A percentile compares a stretch with the other conserved stretches of the same genome.
Conservation (phyloP, 2,113 vertebrate species). For the Scortum barcoo region DNA sequence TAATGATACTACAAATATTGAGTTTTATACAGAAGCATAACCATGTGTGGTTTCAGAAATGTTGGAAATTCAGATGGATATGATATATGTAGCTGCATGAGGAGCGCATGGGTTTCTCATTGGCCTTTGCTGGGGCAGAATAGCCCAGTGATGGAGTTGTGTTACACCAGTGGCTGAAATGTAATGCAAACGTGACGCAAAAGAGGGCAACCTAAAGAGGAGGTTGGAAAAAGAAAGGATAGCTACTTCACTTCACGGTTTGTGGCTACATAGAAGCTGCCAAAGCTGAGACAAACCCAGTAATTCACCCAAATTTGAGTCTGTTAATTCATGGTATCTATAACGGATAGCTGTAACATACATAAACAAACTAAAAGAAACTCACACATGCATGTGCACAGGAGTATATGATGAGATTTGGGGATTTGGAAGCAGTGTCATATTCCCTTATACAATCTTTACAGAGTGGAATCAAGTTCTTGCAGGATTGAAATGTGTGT, state of each 20-base stretch:
- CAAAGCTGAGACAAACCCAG: conserved; percentile 80
- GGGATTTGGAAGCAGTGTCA: neutral
- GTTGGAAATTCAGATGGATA: conserved; percentile 17
- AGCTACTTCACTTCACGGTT: conserved; percentile 70
- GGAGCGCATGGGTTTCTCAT: conserved; percentile 63
- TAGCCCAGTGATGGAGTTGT: conserved; percentile 62
- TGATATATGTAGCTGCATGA: conserved; percentile 34
- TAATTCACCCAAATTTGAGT: conserved; percentile 79
- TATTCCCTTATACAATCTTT: neutral
- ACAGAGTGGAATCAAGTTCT: neutral
- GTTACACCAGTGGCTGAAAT: conserved; percentile 78
- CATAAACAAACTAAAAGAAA: conserved; percentile 51
- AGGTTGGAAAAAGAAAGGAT: conserved; percentile 83
- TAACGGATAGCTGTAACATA: conserved; percentile 66
- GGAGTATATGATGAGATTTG: conserved; percentile 1
- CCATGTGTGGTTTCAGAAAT: conserved; percentile 9
- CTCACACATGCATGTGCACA: conserved; percentile 30
- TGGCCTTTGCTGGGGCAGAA: conserved; percentile 63
- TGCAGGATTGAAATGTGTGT: neutral
- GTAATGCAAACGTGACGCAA: conserved; percentile 83
- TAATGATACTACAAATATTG: conserved; percentile 15
- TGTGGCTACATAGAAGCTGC: conserved; percentile 77
- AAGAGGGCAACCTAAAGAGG: conserved; percentile 77
- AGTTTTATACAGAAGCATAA: neutral
- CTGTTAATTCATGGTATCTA: conserved; percentile 80